A percentile compares a stretch with the other conserved stretches of the same genome.
Evolutionary conservation across 2,888 invertebrate species (phyloP).

Genomic region (Machimus rusticus): DNA sequence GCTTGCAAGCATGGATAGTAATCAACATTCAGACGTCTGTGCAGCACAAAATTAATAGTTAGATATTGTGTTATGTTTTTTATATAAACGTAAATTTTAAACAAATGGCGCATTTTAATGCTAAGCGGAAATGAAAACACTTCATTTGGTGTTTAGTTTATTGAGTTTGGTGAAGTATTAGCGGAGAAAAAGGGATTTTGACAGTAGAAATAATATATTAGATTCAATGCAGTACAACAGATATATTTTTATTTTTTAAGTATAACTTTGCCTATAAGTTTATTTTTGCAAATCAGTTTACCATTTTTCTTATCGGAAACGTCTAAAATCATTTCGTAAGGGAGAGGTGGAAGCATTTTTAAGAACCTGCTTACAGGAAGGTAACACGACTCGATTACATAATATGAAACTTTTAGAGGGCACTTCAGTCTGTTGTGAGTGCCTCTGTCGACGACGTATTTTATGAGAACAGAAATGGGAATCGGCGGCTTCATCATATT

Average conservation of each 20-base stretch:
- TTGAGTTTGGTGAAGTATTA: too few species aligned
- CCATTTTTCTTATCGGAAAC: not conserved
- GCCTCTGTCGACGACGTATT: not conserved
- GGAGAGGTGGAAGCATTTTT: not conserved
- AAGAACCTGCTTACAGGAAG: not conserved
- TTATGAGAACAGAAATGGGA: not conserved
- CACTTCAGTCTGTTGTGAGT: not conserved
- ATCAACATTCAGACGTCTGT: not conserved
- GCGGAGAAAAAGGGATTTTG: too few species aligned
- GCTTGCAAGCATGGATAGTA: not conserved
- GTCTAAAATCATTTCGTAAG: not conserved
- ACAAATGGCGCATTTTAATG: too few species aligned
- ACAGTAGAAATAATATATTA: too few species aligned
- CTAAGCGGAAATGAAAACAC: too few species aligned
- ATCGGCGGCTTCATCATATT: not conserved
- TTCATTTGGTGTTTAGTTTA: too few species aligned
- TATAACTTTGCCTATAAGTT: not conserved
- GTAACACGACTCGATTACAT: not conserved
- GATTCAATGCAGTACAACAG: not conserved
- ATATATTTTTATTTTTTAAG: not conserved
- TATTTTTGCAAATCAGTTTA: not conserved
- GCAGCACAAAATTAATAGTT: not conserved
- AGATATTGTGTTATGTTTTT: too few species aligned
- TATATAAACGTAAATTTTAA: too few species aligned
- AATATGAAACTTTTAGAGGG: not conserved